phyloP scores from a whole-genome alignment of 1,140 invertebrate genomes.

The Pseudomyrmex concolor region DNA sequence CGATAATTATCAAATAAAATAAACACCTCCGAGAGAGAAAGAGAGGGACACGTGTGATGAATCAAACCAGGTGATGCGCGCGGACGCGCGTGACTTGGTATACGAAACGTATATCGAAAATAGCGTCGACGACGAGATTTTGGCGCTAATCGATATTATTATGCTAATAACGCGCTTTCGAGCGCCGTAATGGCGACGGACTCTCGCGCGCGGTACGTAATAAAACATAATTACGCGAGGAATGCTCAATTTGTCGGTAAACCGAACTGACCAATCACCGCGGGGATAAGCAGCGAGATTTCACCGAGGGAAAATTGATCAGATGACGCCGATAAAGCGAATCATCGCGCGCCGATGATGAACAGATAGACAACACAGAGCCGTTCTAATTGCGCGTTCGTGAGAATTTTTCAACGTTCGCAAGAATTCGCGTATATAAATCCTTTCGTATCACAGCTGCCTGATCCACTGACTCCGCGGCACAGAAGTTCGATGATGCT shows the following conservation, averaged over 20 bases:
- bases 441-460: no score
- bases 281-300: slow-evolving; percentile 41
- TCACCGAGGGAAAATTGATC: slow-evolving; percentile 41
- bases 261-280: slow-evolving; percentile 41
- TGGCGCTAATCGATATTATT: slow-evolving; percentile 58
- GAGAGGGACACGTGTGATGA: slow-evolving; percentile 64
- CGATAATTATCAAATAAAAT: slow-evolving; percentile 80
- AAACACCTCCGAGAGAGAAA: slow-evolving; percentile 72
- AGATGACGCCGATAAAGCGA: slow-evolving; percentile 13
- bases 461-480: no score
- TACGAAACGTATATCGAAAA: slow-evolving; percentile 31
- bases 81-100: slow-evolving; percentile 29
- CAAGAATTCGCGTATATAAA: neutral
- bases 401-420: neutral
- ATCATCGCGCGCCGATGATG: slow-evolving; percentile 12
- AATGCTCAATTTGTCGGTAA: slow-evolving; percentile 58
- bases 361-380: neutral
- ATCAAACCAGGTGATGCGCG: slow-evolving; percentile 56
- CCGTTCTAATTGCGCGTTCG: neutral
- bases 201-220: slow-evolving; percentile 43
- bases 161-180: slow-evolving; percentile 55
- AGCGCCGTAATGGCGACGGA: slow-evolving; percentile 42
- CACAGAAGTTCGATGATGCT: no score
- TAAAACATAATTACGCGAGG: slow-evolving; percentile 52
- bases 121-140: slow-evolving; percentile 51